Percentiles rank a stretch among this genome's conserved stretches.
phyloP scores from a whole-genome alignment of 2,797 vertebrate species.

The Psittacula echo region DNA sequence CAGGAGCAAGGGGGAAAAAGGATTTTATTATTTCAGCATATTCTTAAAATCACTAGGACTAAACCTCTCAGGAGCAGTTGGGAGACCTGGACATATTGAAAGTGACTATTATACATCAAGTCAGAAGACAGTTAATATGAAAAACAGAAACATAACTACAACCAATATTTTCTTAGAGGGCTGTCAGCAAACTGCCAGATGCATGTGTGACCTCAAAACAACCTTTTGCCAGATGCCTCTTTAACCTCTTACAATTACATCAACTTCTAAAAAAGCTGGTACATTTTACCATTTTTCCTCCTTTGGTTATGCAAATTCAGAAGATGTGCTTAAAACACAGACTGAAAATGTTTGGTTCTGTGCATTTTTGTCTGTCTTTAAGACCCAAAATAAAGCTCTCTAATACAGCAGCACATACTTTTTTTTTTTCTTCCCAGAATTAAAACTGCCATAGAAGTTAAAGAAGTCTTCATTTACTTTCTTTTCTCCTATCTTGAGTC shows the following conservation, averaged over 20 bases:
- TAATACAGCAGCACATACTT: background rate
- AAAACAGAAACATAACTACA: slow-evolving; percentile 51
- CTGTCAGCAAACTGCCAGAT: slow-evolving; percentile 63
- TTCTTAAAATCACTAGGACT: background rate
- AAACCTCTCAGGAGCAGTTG: slow-evolving; percentile 22
- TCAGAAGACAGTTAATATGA: slow-evolving; percentile 63
- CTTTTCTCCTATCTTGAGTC: background rate
- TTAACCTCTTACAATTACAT: slow-evolving; percentile 62
- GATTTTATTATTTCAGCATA: background rate
- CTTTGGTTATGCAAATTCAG: slow-evolving; percentile 46
- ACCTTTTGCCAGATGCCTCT: slow-evolving; percentile 71
- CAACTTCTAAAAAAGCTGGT: slow-evolving; percentile 42
- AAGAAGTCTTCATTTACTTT: background rate
- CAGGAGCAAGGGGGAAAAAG: background rate
- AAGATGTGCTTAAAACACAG: slow-evolving; percentile 8
- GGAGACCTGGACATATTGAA: background rate
- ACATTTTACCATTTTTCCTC: slow-evolving; percentile 41
- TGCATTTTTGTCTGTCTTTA: background rate
- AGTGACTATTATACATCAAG: slow-evolving; percentile 39
- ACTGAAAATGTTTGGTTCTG: background rate
- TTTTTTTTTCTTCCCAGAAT: background rate
- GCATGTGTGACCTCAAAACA: slow-evolving; percentile 65
- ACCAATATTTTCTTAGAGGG: slow-evolving; percentile 58
- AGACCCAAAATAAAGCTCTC: background rate
- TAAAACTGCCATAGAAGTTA: background rate